A percentile compares a stretch with the other conserved stretches of the same genome.
phyloP scores from a whole-genome alignment of 2,888 invertebrate species.

The Tenthredo livida region DNA sequence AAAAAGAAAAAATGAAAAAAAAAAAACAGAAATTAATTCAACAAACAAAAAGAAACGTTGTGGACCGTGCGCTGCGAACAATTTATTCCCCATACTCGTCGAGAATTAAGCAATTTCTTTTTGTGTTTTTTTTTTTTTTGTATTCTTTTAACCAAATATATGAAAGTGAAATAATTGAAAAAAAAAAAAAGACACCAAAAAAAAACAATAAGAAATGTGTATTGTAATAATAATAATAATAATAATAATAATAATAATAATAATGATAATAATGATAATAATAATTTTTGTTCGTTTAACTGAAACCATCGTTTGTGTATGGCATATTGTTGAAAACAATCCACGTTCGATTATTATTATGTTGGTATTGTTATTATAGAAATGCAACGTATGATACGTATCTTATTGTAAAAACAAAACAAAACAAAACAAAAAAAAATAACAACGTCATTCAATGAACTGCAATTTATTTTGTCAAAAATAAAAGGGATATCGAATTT shows the following conservation, averaged over 20 bases:
- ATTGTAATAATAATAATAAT: background rate
- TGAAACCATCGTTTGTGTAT: background rate
- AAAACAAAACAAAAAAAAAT: too few species aligned
- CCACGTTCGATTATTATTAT: background rate
- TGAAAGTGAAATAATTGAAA: background rate
- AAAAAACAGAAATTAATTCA: background rate
- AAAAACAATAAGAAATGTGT: background rate
- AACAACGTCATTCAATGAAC: background rate
- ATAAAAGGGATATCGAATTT: background rate
- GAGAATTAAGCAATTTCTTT: constrained; percentile 61
- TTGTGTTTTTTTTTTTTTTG: background rate
- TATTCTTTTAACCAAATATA: background rate
- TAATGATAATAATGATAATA: background rate
- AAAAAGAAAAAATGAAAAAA: background rate
- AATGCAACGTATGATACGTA: background rate
- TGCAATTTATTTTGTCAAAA: background rate
- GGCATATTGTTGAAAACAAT: background rate
- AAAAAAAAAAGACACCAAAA: background rate
- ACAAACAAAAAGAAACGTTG: constrained; percentile 48
- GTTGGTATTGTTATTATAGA: background rate
- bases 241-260: too few species aligned
- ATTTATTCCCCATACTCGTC: constrained; percentile 73
- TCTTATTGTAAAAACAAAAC: too few species aligned
- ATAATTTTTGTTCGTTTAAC: background rate
- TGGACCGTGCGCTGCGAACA: constrained; percentile 74